A percentile compares a stretch with the other conserved stretches of the same genome.
Conservation (phyloP, 2,797 vertebrate genomes). For the Enteromius thamalakanensis region DNA sequence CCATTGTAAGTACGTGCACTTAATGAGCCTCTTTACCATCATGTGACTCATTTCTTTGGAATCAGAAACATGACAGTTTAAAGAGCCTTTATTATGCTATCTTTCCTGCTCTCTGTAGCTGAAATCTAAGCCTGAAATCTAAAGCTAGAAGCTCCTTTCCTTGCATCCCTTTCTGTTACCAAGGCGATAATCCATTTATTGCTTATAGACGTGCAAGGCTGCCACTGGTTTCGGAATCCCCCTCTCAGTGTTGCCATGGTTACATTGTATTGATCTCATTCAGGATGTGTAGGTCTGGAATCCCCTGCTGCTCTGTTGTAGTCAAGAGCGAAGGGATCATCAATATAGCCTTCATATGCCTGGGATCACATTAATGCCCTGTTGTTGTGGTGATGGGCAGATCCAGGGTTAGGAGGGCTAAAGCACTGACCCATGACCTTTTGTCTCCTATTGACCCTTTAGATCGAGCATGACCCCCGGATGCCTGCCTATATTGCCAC, state of each 20-base stretch:
- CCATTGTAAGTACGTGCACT: constrained; percentile 83
- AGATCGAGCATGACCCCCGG: constrained; percentile 97
- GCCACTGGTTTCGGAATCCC: constrained; percentile 56
- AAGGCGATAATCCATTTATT: constrained; percentile 59
- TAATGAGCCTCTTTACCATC: neutral
- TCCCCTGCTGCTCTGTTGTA: constrained; percentile 55
- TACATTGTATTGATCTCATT: constrained; percentile 54
- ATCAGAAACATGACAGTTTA: neutral
- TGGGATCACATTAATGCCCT: constrained; percentile 48
- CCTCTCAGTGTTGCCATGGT: constrained; percentile 48
- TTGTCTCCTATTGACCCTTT: constrained; percentile 49
- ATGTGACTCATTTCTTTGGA: neutral
- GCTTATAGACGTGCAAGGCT: constrained; percentile 37
- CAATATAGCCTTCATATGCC: constrained; percentile 46
- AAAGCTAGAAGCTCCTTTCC: constrained; percentile 1
- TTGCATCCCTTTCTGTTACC: constrained; percentile 46
- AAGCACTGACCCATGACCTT: constrained; percentile 55
- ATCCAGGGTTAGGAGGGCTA: constrained; percentile 39
- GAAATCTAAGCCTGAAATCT: constrained; percentile 15
- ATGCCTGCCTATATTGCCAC: constrained; percentile 98
- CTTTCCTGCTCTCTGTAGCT: neutral
- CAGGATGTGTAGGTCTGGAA: constrained; percentile 49
- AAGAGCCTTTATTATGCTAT: neutral
- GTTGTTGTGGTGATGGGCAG: constrained; percentile 47
- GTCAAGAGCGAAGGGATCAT: constrained; percentile 39